phyloP scores from a whole-genome alignment of 2,888 invertebrate species.

The Crossocerus cetratus region DNA sequence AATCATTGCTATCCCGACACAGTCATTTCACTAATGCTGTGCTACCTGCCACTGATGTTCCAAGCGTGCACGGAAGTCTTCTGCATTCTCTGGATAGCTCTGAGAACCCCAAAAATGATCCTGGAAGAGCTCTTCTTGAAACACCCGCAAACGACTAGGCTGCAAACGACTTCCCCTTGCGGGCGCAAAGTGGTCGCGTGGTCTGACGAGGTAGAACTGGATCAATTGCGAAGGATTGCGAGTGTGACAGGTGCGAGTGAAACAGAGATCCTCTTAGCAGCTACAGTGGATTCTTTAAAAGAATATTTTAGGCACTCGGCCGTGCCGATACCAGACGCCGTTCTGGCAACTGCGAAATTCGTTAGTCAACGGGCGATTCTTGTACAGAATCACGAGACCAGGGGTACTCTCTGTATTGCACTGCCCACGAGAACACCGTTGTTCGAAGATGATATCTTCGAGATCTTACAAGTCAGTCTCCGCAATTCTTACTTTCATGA shows the following conservation, averaged over 20 bases:
- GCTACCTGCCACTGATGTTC: constrained; percentile 77
- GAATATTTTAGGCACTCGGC: constrained; percentile 81
- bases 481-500: not conserved
- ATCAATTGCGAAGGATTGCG: constrained; percentile 80
- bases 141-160: constrained; percentile 79
- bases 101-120: constrained; percentile 79
- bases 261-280: constrained; percentile 82
- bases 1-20: constrained; percentile 73
- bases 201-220: constrained; percentile 82
- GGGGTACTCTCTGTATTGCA: constrained; percentile 83
- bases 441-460: constrained; percentile 73
- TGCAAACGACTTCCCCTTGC: constrained; percentile 83
- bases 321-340: constrained; percentile 79
- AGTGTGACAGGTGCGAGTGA: constrained; percentile 81
- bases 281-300: constrained; percentile 82
- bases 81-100: constrained; percentile 75
- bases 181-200: constrained; percentile 86
- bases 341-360: constrained; percentile 82
- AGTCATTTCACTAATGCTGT: constrained; percentile 66
- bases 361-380: constrained; percentile 80
- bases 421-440: constrained; percentile 78
- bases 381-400: constrained; percentile 76
- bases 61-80: constrained; percentile 75
- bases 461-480: constrained; percentile 70
- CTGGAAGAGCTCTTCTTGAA: constrained; percentile 81